Base-by-base conservation (phyloP, 2,113 vertebrate species). In the Oncorhynchus tshawytscha region DNA sequence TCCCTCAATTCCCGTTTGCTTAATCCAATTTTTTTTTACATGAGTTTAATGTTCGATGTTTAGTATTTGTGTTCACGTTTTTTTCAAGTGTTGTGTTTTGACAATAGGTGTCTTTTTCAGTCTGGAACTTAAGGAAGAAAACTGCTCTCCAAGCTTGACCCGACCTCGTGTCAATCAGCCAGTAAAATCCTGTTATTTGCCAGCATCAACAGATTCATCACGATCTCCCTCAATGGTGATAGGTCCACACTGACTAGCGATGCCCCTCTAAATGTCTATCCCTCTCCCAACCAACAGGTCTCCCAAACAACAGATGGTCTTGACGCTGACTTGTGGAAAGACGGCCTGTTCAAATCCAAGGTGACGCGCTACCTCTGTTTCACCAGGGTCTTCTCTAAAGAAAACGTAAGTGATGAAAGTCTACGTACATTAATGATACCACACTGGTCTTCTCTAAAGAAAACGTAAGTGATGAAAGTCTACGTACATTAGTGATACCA, bases 251-350 rank as follows among this genome's bases (percentile, higher is more conserved):
- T 39, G 31, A 66, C 45, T 11, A 45, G 9, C 70, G 11, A 88
- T 80, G 27, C 13, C 31, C 57, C 73, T 45, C 20, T 71, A 20
- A 70, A 75, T 62, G 4, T 7, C 31, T 15, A 31, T 39, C 70
- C 75, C 81, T 67, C 57, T 80, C 83, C 83, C 27, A 87, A 76
- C 12, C 74, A 81, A 39, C 78, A 99, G 98, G 94, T 99, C 24
- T 94, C 96, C 15, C 96, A 96, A 80, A 99, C 98, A 6, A 96
- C 96, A 86, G 98, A 99, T 84, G 97, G 98, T 45, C 91, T 99
- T 82, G 98, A 99, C 72, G 97, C 98, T 73, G 98, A 99, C 88
- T 94, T 99, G 81, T 99, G 98, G 98, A 99, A 99, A 89, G 98
- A 99, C 3, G 97, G 97, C 71, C 92, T 99, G 68, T 99, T 99